A percentile compares a stretch with the other conserved stretches of the same genome.
These are phyloP conservation scores for Petaurus breviceps DNA, from an alignment of 2,113 vertebrate genomes.

Conservation along the genomic window DNA sequence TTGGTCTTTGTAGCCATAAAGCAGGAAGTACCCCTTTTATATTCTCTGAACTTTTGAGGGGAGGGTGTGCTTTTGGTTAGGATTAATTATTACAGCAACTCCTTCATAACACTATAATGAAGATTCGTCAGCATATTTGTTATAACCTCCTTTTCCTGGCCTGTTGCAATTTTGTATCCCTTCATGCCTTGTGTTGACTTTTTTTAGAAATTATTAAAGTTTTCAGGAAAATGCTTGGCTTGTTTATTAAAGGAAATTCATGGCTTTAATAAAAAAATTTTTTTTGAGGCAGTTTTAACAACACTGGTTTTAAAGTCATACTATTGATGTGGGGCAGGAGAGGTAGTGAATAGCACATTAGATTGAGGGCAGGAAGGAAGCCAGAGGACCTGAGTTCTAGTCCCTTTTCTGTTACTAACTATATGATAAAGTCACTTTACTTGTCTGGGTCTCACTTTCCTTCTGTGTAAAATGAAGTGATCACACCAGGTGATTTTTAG, in stretches of 20 bases:
- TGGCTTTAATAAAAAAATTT: not conserved
- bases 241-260: conserved; percentile 25
- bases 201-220: not conserved
- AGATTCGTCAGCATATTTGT: conserved; percentile 75
- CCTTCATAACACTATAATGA: conserved; percentile 47
- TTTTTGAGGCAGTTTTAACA: conserved; percentile 7
- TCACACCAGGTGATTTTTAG: not conserved
- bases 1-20: conserved; percentile 86
- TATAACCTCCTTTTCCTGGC: conserved; percentile 8
- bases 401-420: not conserved
- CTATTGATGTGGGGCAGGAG: not conserved
- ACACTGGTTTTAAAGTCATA: not conserved
- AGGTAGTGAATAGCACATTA: not conserved
- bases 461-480: not conserved
- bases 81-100: conserved; percentile 83
- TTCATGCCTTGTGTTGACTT: not conserved
- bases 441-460: not conserved
- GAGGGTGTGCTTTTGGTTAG: conserved; percentile 73
- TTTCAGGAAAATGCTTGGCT: conserved; percentile 38
- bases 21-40: conserved; percentile 86
- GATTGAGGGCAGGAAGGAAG: not conserved
- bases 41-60: conserved; percentile 83
- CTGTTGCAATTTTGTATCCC: not conserved
- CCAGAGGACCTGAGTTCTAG: not conserved
- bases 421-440: not conserved